Base-by-base conservation (phyloP, 1,140 invertebrate genomes). In the Drosophila busckii region DNA sequence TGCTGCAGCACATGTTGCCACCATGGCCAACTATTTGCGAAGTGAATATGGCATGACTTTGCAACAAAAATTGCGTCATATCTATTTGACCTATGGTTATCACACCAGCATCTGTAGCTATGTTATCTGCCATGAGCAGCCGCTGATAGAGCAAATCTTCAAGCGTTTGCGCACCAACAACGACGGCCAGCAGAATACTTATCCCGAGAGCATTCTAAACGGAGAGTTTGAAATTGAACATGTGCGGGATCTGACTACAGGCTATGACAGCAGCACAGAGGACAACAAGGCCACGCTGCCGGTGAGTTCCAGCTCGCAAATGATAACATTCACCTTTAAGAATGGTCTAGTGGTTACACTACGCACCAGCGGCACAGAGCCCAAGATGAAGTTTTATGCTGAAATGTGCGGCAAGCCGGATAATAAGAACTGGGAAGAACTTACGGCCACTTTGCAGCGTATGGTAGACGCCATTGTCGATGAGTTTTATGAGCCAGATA, bases 321-420 rank as follows among this genome's bases (percentile, higher is more conserved):
- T 99, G 98, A 94, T 99, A n/a, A 98, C 97, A 1, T 98, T 99
- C 86, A 92, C 91, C 8, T 98, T 99, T 87, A 89, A 91, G 34
- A 97, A 96, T 88, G 97, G 96, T 2, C 91, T 95, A 56, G 92
- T 95, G 4, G 90, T 94, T 0, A 99, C 97, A 0, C 88, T 99
- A 4, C 91, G 98, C 61, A 98, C 97, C 0, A 98, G 97, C 89
- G 98, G 98, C 10, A 99, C 98, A 0, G 98, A 99, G 88, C 98
- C 98, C 9, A 99, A 99, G 89, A 91, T 99, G 48, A 99, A 99
- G 89, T 99, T 98, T 88, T 99, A 99, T 88, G 95, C 95, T 0
- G 98, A 99, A 89, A 89, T 97, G 29, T 93, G 93, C 67, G 92
- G 93, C 64, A 84, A 89, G 9, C 92, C 93, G 1, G 89, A 89